Evolutionary conservation across 2,888 invertebrate genomes (phyloP).

Genomic region (Drosophila kanekoi): DNA sequence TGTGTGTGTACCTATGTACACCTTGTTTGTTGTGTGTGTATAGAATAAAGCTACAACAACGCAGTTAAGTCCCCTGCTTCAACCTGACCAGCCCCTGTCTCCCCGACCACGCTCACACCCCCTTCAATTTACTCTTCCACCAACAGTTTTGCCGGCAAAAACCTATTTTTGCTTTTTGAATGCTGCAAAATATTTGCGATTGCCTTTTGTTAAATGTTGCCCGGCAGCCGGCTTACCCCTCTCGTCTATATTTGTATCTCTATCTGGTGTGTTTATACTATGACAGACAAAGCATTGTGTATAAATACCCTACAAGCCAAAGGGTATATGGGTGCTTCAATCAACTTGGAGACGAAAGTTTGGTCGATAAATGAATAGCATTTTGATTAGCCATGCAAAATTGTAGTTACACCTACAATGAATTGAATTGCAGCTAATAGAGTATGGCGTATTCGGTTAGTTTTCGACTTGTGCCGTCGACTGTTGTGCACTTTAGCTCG

Average conservation of each 20-base stretch:
- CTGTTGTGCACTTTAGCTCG: conserved; percentile 27
- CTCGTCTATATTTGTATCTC: conserved; percentile 22
- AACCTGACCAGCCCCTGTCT: background rate
- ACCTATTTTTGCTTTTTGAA: conserved; percentile 42
- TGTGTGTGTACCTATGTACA: conserved; percentile 30
- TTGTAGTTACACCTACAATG: background rate
- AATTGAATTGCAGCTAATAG: background rate
- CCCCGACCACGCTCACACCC: background rate
- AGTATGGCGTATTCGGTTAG: background rate
- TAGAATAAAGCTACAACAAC: conserved; percentile 45
- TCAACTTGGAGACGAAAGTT: background rate
- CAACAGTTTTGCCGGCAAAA: conserved; percentile 29
- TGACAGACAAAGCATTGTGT: conserved; percentile 48
- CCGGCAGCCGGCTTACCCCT: background rate
- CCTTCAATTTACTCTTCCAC: conserved; percentile 2
- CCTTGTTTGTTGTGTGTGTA: conserved; percentile 26
- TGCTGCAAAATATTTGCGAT: conserved; percentile 66
- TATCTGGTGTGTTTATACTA: conserved; percentile 43
- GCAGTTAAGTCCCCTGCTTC: conserved; percentile 15
- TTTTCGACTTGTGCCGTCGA: background rate
- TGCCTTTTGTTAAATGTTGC: conserved; percentile 72
- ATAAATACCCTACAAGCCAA: conserved; percentile 17
- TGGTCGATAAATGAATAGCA: background rate
- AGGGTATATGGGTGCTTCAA: background rate
- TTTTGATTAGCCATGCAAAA: background rate